Evolutionary conservation across 2,888 invertebrate species (phyloP), one percentile per base, ranked within the genome.

Genomic region (Trileptium ribeirensis): DNA sequence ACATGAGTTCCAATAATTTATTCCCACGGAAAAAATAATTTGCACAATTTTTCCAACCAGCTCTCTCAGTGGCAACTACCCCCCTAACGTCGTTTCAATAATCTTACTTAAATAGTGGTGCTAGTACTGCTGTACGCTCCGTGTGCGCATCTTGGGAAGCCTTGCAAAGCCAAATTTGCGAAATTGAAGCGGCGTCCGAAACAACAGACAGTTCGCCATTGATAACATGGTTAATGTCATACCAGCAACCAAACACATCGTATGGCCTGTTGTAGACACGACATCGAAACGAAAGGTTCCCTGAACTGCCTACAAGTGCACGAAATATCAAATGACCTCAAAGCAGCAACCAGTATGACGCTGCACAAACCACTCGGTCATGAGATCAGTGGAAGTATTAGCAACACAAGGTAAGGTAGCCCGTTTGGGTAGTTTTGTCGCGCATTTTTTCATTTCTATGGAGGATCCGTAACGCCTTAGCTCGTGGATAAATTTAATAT

Each of bases 171-270:
- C 93, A 94, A 39, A 94, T 90, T 31, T 86, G 87, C 15, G 88
- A 88, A 19, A 88, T 88, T 89, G 31, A 89, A 85, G 31, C 87
- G 87, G 8, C 85, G 88, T 93, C 93, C 0, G 93, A 93, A 79
- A 94, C 89, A 93, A 94, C 94, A 86, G 92, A 92, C n/a, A 94
- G 90, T 87, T 94, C 93, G 0, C 94, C 94, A 8, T 94, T 94
- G 67, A 95, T 89, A 15, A 95, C 90, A 87, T 94, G 93, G 85
- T 92, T 92, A 87, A 94, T 94, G 86, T 93, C 94, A 87, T 93
- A 94, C 94, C 94, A 95, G n/a, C 94, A 93, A 8, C 95, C 94
- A 89, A 94, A 94, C 84, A 94, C 93, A 88, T 95, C 94, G 86
- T 94, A 94, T 0, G 95, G 94, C 85, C 94, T 94, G 89, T 94